phyloP scores from a whole-genome alignment of 2,797 vertebrate species.

The Crocodylus rhombifer region DNA sequence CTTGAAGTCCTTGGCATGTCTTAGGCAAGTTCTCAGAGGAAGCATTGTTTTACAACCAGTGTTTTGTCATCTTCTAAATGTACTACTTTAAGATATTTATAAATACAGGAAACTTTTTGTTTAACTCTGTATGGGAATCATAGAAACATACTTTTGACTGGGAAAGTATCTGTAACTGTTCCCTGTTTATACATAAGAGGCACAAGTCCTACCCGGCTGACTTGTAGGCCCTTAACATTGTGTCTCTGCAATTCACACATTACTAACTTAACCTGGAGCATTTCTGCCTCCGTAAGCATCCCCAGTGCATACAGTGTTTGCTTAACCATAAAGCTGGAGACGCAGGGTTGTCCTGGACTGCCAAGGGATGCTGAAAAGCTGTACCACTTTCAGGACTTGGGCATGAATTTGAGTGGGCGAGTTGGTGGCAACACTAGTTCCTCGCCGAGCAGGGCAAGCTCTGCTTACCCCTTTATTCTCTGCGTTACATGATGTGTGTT shows the following conservation, averaged over 20 bases:
- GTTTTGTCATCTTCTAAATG: background rate
- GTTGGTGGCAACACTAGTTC: background rate
- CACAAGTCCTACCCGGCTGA: background rate
- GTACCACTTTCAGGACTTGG: background rate
- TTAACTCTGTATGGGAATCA: background rate
- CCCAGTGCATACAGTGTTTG: background rate
- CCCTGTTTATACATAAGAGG: background rate
- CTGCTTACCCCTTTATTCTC: background rate
- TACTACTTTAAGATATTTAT: no score
- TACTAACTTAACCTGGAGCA: background rate
- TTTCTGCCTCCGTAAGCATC: accelerated
- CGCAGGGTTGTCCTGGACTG: background rate
- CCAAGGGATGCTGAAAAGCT: slow-evolving; percentile 4
- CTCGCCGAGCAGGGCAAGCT: background rate
- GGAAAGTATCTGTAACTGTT: background rate
- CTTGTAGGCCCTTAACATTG: background rate
- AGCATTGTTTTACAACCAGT: background rate
- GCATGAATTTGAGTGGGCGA: background rate
- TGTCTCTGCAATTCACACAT: background rate
- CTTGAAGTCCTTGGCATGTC: background rate
- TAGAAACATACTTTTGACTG: background rate
- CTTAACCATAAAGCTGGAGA: background rate
- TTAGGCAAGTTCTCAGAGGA: background rate
- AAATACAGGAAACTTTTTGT: background rate
- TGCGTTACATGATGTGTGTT: background rate